Evolutionary conservation across 1,140 invertebrate genomes (phyloP), one percentile per base, ranked within the genome.

Genomic region (Episyrphus balteatus): DNA sequence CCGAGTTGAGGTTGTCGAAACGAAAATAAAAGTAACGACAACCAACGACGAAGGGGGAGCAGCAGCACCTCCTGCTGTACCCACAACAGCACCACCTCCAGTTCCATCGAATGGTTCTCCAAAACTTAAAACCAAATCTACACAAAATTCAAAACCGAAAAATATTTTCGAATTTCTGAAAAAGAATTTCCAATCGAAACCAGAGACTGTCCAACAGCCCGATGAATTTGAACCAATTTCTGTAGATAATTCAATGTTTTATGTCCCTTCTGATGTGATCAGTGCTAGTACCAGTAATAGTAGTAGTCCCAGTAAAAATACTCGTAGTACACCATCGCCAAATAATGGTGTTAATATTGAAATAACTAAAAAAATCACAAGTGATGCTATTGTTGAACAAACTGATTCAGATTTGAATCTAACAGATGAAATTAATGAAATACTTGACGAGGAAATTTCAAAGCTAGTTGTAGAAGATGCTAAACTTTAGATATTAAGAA

Each of bases 91-190:
- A 32, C 18, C n/a, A 1, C 19, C n/a, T 17, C 11, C 21, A 37
- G 6, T 14, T 3, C 34, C 34, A 36, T 41, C 39, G 12, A n/a
- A n/a, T n/a, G 10, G 34, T n/a, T 5, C 42, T 13, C 21, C 41
- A 46, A 46, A 45, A 47, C 10, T 32, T 52, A 9, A 31, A 36
- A 12, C 19, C 42, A 1, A 66, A 37, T 2, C 39, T 42, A 13
- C 45, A 42, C 9, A 41, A 60, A 39, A 57, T 6, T 63, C 66
- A 49, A 66, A 66, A 41, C 55, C 61, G 1, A 67, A 66, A 46
- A 66, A 66, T 42, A 67, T 67, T 39, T 67, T 67, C 8, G 64
- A 67, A 44, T 67, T 67, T 42, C 42, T 67, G 19, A 59, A 59
- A 40, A 55, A 58, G 10, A 66, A 67, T 47, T 67, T 67, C 8